A percentile compares a stretch with the other conserved stretches of the same genome.
These are phyloP conservation scores for Leptocoma aspasia DNA, from an alignment of 2,113 vertebrate genomes.

Conservation along the genomic window DNA sequence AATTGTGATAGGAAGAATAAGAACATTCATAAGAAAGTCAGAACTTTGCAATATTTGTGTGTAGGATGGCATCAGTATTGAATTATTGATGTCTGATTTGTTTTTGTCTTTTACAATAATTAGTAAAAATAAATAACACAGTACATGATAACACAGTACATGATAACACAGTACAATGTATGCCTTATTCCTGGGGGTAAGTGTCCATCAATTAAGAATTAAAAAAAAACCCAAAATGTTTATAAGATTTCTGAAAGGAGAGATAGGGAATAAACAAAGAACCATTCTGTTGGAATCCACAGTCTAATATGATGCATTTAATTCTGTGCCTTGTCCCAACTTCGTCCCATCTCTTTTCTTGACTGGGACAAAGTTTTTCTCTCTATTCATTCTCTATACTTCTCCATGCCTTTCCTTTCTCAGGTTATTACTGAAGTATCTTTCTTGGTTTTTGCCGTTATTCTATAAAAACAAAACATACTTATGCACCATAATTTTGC, in stretches of 20 bases:
- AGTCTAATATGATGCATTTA: rapidly evolving
- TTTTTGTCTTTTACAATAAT: neutral
- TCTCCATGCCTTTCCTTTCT: neutral
- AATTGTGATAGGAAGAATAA: neutral
- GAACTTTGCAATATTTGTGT: neutral
- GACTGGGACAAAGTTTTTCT: neutral
- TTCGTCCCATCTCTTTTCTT: neutral
- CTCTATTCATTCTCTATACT: neutral
- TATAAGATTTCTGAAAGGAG: neutral
- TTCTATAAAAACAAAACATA: neutral
- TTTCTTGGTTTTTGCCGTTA: neutral
- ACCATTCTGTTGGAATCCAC: neutral
- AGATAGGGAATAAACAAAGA: rapidly evolving
- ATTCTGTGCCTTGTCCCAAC: neutral
- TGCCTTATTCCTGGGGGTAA: neutral
- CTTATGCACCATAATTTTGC: neutral
- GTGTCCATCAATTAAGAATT: neutral
- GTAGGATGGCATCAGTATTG: neutral
- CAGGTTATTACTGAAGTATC: neutral
- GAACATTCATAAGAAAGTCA: neutral
- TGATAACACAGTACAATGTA: neutral
- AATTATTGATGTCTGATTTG: neutral
- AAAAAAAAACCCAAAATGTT: rapidly evolving
- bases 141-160: neutral
- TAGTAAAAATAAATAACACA: neutral